Conservation (phyloP, 2,888 invertebrate genomes). For the Stenolophus ochropezus region DNA sequence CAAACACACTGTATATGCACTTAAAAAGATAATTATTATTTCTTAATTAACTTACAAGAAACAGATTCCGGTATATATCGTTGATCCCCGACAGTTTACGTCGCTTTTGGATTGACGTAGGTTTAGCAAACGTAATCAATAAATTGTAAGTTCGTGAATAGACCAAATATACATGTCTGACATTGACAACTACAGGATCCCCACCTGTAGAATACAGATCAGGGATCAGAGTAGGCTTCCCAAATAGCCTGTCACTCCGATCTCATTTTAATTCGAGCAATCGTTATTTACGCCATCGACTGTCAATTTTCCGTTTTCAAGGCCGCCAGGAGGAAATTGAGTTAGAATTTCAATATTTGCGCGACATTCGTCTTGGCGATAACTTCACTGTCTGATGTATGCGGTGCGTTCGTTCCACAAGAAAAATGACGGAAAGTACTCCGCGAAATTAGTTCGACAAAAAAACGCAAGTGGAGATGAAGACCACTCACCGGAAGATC, state of each 20-base stretch:
- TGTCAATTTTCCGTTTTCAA: conserved; percentile 14
- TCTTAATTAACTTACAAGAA: no score
- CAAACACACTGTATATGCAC: no score
- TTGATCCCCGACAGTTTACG: no score
- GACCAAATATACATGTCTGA: no score
- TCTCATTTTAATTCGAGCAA: not conserved
- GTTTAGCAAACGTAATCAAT: no score
- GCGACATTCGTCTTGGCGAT: conserved; percentile 41
- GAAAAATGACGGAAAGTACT: conserved; percentile 38
- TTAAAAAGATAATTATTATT: no score
- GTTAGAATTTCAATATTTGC: conserved; percentile 51
- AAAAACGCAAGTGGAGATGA: not conserved
- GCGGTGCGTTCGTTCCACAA: not conserved
- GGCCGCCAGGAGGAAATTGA: conserved; percentile 37
- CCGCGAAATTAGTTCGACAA: conserved; percentile 35
- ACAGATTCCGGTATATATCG: no score
- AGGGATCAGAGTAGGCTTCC: not conserved
- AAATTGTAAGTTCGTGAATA: no score
- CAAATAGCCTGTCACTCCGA: not conserved
- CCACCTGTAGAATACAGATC: not conserved
- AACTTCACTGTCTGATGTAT: conserved; percentile 5
- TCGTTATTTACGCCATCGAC: conserved; percentile 7
- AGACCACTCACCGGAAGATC: conserved; percentile 9
- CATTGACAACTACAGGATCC: not conserved
- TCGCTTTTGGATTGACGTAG: no score